Conservation (phyloP, 1,140 invertebrate genomes). For the Heliconius hewitsoni region DNA sequence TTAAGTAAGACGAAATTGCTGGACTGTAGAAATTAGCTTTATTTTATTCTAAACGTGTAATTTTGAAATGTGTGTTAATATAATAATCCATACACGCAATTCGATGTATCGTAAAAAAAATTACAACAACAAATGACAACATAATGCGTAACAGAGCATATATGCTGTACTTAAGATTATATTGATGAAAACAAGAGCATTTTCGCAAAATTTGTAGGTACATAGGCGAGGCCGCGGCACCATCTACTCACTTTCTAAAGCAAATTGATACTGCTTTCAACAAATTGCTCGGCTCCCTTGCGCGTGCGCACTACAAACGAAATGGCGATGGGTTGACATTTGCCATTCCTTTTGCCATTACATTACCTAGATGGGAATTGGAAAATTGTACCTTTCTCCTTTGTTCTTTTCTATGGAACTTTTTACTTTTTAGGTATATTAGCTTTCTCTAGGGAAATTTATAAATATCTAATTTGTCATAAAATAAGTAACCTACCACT, state of each 20-base stretch:
- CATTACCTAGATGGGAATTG: conserved; percentile 19
- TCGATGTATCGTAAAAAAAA: neutral
- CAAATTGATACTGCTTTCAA: conserved; percentile 77
- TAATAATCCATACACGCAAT: neutral
- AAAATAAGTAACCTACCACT: no score
- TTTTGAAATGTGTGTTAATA: neutral
- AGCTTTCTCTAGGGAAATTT: neutral
- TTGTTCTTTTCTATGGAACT: neutral
- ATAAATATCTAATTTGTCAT: no score
- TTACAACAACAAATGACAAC: conserved; percentile 12
- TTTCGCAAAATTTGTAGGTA: conserved; percentile 32
- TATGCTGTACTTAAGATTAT: neutral
- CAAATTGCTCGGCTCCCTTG: conserved; percentile 59
- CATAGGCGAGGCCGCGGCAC: conserved; percentile 43
- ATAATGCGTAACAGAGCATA: conserved; percentile 23
- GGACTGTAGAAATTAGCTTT: neutral
- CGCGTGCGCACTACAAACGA: conserved; percentile 34
- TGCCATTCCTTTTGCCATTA: conserved; percentile 23
- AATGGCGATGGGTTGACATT: conserved; percentile 42
- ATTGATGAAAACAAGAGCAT: conserved; percentile 22
- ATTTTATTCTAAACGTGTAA: neutral
- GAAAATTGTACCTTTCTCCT: conserved; percentile 26
- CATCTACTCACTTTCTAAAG: conserved; percentile 75
- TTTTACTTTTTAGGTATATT: neutral
- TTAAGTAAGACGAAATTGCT: neutral